Evolutionary conservation across 1,140 invertebrate species (phyloP).

Genomic region (Aphidius gifuensis): DNA sequence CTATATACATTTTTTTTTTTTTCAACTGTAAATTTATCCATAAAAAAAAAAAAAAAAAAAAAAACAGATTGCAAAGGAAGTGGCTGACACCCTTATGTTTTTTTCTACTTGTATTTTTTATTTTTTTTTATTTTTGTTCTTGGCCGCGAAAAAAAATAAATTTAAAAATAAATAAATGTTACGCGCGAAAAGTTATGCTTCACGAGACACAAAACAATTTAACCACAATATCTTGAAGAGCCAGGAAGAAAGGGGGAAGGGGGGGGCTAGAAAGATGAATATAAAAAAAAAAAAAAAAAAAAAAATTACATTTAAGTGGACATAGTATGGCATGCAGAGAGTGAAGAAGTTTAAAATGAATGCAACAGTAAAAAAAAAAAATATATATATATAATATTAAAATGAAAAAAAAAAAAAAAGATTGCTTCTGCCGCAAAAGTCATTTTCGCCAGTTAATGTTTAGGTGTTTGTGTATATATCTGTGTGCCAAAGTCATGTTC

Average conservation of each 20-base stretch:
- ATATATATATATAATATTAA: slow-evolving; percentile 8
- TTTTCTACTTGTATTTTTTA: no score
- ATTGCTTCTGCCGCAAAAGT: slow-evolving; percentile 25
- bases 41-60: slow-evolving; percentile 8
- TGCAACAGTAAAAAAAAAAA: slow-evolving; percentile 9
- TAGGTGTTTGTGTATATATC: no score
- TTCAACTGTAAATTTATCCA: no score
- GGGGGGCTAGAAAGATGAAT: not conserved
- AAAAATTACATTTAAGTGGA: slow-evolving; percentile 3
- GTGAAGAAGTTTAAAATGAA: slow-evolving; percentile 2
- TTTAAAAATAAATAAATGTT: slow-evolving; percentile 16
- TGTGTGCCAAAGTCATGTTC: no score
- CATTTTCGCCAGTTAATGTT: slow-evolving; percentile 26
- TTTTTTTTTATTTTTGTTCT: not conserved
- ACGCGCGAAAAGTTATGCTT: slow-evolving; percentile 20
- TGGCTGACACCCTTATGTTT: slow-evolving; percentile 11
- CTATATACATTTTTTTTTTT: no score
- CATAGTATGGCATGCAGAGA: slow-evolving; percentile 1
- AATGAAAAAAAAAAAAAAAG: slow-evolving; percentile 7
- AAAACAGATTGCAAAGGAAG: slow-evolving; percentile 15
- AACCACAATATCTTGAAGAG: slow-evolving; percentile 21
- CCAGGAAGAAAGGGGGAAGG: not conserved
- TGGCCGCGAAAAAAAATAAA: slow-evolving; percentile 11
- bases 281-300: slow-evolving; percentile 1
- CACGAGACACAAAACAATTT: slow-evolving; percentile 27